Base-by-base conservation (phyloP, 2,113 vertebrate species). In the Hirundichthys speculiger region DNA sequence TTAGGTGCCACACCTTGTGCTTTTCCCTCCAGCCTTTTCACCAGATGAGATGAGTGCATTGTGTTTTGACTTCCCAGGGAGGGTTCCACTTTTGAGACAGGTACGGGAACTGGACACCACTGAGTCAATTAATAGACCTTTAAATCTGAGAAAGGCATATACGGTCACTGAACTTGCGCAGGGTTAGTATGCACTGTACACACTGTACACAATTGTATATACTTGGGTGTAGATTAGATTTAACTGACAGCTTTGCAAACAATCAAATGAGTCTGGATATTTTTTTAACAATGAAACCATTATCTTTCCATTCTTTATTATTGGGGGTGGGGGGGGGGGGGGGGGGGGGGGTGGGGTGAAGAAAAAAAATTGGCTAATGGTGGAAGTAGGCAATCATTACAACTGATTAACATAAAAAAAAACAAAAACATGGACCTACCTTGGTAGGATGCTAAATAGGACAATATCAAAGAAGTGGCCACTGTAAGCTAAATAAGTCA, bases 1-100 rank as follows among this genome's bases (percentile, higher is more conserved):
- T 70, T 15, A 55, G 82, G 72, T 22, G 78, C 82, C 80, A 80
- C 85, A 79, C 79, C 78, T 84, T 22, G 4, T 30, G 50, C 25
- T 73, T n/a, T n/a, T 73, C 68, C 71, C 73, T 75, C 34, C 54
- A 64, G 86, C 62, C 64, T 82, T 69, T 61, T 71, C 48, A 75
- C 70, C 48, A 51, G 41, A 48, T 18, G 22, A 61, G 45, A 66
- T 69, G 65, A 80, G 69, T 25, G 57, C 7, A 11, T 53, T 24
- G 66, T 5, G 61, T 46, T 65, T 71, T 27, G 51, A 18, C 53
- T 80, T 88, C 81, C 66, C 73, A 74, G 68, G 61, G 61, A 78
- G 67, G 69, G 68, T 63, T 55, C 56, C 58, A 63, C 47, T 77
- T 71, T 58, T 50, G 68, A 70, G 54, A 82, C 41, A 1, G 59